Evolutionary conservation across 2,113 vertebrate genomes (phyloP).

Genomic region (Entomyzon cyanotis): DNA sequence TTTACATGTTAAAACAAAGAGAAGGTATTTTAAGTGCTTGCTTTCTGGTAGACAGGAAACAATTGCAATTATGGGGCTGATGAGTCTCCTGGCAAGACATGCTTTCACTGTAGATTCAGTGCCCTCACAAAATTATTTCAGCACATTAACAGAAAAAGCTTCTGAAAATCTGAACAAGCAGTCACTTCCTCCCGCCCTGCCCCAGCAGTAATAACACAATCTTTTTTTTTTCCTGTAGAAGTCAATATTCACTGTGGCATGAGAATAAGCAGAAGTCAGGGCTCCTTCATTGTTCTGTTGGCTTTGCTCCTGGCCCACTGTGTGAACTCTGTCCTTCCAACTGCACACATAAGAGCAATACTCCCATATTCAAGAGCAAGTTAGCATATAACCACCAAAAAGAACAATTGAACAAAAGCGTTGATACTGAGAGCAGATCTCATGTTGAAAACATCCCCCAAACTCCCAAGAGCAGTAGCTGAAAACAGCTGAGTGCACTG

Average conservation of each 20-base stretch:
- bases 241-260: background rate
- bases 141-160: background rate
- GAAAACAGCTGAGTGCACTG: background rate
- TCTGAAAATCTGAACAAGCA: background rate
- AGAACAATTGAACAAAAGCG: background rate
- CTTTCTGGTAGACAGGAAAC: background rate
- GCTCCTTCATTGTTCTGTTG: background rate
- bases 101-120: background rate
- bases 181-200: background rate
- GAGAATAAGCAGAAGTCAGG: background rate
- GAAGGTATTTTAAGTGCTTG: background rate
- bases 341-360: background rate
- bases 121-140: background rate
- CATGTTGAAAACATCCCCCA: background rate
- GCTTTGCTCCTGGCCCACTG: background rate
- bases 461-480: background rate
- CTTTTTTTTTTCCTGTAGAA: background rate
- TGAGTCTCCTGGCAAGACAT: background rate
- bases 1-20: background rate
- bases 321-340: background rate
- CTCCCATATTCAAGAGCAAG: background rate
- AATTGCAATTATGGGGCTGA: background rate
- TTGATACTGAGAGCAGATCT: background rate
- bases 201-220: background rate
- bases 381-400: background rate